Base-by-base conservation (phyloP, 2,888 invertebrate genomes). In the Drosophila yooni region DNA sequence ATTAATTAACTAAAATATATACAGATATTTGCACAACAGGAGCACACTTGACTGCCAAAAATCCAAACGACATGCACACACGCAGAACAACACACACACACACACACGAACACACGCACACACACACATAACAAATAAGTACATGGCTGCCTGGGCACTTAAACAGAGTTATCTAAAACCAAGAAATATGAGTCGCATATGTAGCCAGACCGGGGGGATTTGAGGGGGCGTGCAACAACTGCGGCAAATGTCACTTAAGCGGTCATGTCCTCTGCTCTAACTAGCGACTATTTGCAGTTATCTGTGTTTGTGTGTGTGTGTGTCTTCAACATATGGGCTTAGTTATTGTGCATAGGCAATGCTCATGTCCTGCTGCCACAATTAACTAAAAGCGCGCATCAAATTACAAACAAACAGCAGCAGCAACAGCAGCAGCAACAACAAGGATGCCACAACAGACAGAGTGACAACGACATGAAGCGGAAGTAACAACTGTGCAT, bases 301-400 rank as follows among this genome's bases (percentile, higher is more conserved):
- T 18, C 5, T n/a, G 34, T 57, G 50, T 52, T 60, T 54, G 54
- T 50, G 54, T 69, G 62, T 60, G 54, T 51, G 51, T 70, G 70
- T 53, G 67, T 52, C 54, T 51, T 60, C 67, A 74, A 65, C 76
- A 79, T 63, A 66, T 82, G 71, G 78, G 84, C 70, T 84, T 88
- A 87, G 81, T 87, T 87, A 84, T 79, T 74, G 88, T 75, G 70
- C 83, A 77, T 74, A 66, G 85, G 71, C 77, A 79, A 77, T 83
- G 74, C 70, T 81, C 83, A 88, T 88, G 88, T 87, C 82, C 82
- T 87, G 86, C 83, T 86, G 87, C 86, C 89, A 87, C 87, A 87
- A 87, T 87, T 87, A 87, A 87, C 87, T 87, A 87, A 87, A 88
- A 83, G 88, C 87, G 88, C 88, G 88, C 87, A 88, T 87, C 88